A percentile compares a stretch with the other conserved stretches of the same genome.
These are phyloP conservation scores for Thermophis baileyi DNA, from an alignment of 2,113 vertebrate species.

Conservation along the genomic window DNA sequence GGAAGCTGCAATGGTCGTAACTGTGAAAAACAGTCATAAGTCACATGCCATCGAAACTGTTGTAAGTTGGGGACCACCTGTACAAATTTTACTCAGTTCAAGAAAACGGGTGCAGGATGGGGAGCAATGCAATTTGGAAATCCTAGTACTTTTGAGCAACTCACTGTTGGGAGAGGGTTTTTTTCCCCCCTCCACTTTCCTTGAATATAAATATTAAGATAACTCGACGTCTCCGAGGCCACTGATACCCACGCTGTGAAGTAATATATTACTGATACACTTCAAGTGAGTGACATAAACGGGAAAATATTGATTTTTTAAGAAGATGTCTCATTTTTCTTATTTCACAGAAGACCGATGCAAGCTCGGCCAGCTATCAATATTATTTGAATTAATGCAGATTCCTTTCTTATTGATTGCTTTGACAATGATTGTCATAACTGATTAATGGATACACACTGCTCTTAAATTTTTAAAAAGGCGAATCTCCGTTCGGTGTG, in stretches of 20 bases:
- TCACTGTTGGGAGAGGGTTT: slow-evolving; percentile 48
- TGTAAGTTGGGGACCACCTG: neutral
- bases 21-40: neutral
- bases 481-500: slow-evolving; percentile 74
- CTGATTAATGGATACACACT: slow-evolving; percentile 81
- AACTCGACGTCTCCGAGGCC: slow-evolving; percentile 52
- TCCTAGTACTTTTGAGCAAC: slow-evolving; percentile 50
- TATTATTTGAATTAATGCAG: slow-evolving; percentile 84
- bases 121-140: slow-evolving; percentile 34
- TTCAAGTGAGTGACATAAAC: slow-evolving; percentile 75
- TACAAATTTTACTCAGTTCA: slow-evolving; percentile 54
- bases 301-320: slow-evolving; percentile 75
- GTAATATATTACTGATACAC: slow-evolving; percentile 75
- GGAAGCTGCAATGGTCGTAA: neutral
- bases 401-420: slow-evolving; percentile 77
- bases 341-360: slow-evolving; percentile 76
- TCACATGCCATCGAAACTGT: neutral
- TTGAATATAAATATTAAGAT: slow-evolving; percentile 51
- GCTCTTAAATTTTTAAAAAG: slow-evolving; percentile 80
- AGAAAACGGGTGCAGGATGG: neutral
- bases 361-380: slow-evolving; percentile 72
- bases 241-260: slow-evolving; percentile 69
- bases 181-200: slow-evolving; percentile 42
- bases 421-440: slow-evolving; percentile 81
- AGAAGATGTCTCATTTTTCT: slow-evolving; percentile 80